A percentile compares a stretch with the other conserved stretches of the same genome.
phyloP scores from a whole-genome alignment of 2,113 vertebrate species.

The Varanus komodoensis region DNA sequence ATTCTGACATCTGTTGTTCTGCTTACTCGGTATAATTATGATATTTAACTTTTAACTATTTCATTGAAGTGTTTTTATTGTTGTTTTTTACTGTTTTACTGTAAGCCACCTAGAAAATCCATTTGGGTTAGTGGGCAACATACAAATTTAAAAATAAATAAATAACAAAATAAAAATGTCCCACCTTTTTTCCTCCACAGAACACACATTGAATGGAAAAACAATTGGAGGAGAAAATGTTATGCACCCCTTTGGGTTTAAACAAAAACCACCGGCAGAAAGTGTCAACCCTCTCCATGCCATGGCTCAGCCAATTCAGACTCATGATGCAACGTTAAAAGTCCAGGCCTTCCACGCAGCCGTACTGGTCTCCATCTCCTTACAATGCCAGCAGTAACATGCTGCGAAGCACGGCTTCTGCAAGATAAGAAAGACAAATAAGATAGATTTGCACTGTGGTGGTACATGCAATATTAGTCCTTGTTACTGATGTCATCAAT shows the following conservation, averaged over 20 bases:
- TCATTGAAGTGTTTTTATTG: too few relatives aligned
- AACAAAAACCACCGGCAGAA: not conserved
- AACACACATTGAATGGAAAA: not conserved
- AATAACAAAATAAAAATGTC: too few relatives aligned
- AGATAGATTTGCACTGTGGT: conserved; percentile 67
- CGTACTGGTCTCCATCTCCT: conserved; percentile 33
- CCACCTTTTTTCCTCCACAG: too few relatives aligned
- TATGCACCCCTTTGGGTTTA: too few relatives aligned
- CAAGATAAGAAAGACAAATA: conserved; percentile 72
- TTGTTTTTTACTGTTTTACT: too few relatives aligned
- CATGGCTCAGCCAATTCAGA: not conserved
- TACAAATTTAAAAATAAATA: too few relatives aligned
- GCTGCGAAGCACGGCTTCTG: conserved; percentile 67
- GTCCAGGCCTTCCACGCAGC: too few relatives aligned
- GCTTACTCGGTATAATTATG: too few relatives aligned
- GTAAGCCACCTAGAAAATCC: too few relatives aligned
- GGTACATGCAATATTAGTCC: conserved; percentile 70
- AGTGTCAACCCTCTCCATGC: not conserved
- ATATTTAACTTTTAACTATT: too few relatives aligned
- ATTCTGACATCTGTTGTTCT: too few relatives aligned
- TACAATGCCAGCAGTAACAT: conserved; percentile 61
- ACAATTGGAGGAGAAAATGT: not conserved
- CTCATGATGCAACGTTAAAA: not conserved
- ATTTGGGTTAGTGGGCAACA: too few relatives aligned
- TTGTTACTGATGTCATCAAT: conserved; percentile 75